Conservation (phyloP, 1,140 invertebrate genomes). For the Oncopodura yosiiana region DNA sequence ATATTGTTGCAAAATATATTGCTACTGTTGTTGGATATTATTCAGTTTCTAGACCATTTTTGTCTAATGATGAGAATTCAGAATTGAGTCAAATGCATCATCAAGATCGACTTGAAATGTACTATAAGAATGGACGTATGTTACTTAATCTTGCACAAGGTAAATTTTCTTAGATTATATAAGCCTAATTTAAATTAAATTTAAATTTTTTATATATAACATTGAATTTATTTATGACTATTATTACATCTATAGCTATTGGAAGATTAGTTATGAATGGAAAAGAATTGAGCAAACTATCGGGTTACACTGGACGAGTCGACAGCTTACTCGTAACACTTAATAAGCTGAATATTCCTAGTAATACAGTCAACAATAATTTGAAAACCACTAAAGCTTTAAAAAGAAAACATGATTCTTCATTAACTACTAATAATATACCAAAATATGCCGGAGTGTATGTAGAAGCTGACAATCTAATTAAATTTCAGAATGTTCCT, state of each 20-base stretch:
- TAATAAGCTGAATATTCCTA: slow-evolving; percentile 69
- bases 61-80: slow-evolving; percentile 52
- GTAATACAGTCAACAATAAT: slow-evolving; percentile 38
- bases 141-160: slow-evolving; percentile 79
- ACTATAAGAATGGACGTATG: slow-evolving; percentile 95
- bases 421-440: no score
- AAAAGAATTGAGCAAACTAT: slow-evolving; percentile 66
- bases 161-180: no score
- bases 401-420: no score
- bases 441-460: not conserved
- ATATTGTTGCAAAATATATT: slow-evolving; percentile 90
- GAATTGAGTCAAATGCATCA: slow-evolving; percentile 51
- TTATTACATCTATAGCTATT: no score
- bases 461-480: slow-evolving; percentile 67
- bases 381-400: no score
- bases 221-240: no score
- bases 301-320: slow-evolving; percentile 86
- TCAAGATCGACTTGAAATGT: slow-evolving; percentile 64
- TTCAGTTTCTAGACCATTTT: slow-evolving; percentile 88
- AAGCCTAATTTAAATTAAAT: no score
- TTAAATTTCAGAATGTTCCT: slow-evolving; percentile 85
- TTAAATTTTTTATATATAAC: no score
- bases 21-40: slow-evolving; percentile 91
- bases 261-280: slow-evolving; percentile 87
- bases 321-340: slow-evolving; percentile 81